Conservation (phyloP, 2,797 vertebrate genomes). For the Discoglossus pictus region DNA sequence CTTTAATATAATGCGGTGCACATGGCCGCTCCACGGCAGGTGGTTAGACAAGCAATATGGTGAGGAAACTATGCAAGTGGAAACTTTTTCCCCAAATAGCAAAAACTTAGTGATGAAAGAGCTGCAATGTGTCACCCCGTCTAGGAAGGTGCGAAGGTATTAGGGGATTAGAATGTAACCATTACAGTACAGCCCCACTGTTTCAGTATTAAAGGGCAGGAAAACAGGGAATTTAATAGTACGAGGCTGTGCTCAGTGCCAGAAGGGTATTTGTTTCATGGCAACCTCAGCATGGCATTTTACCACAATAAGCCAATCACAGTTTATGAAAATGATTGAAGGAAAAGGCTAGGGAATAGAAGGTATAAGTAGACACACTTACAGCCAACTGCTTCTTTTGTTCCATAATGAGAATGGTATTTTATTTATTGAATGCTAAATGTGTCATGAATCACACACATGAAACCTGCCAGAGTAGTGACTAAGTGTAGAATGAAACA, state of each 20-base stretch:
- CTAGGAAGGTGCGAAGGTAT: constrained; percentile 50
- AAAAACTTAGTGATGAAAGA: constrained; percentile 46
- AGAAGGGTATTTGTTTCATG: constrained; percentile 30
- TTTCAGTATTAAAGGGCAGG: constrained; percentile 27
- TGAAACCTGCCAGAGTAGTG: constrained; percentile 1
- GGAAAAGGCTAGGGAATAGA: neutral
- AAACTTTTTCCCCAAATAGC: constrained; percentile 41
- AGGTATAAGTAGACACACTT: too few species aligned
- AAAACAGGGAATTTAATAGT: constrained; percentile 27
- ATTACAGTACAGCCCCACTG: constrained; percentile 32
- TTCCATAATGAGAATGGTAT: neutral
- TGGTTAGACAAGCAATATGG: constrained; percentile 36
- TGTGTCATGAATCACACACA: neutral
- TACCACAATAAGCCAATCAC: neutral
- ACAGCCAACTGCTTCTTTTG: too few species aligned
- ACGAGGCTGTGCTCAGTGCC: constrained; percentile 2
- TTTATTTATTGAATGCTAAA: constrained; percentile 2
- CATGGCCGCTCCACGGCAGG: constrained; percentile 34
- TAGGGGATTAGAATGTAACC: constrained; percentile 45
- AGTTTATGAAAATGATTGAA: constrained; percentile 16
- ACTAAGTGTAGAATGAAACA: too few species aligned
- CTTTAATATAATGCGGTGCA: too few species aligned
- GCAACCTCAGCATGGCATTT: neutral
- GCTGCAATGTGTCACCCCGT: constrained; percentile 47
- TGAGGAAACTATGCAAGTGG: constrained; percentile 36